Percentiles rank a stretch among this genome's conserved stretches.
Conservation (phyloP, 1,140 invertebrate species). For the Zophobas morio region DNA sequence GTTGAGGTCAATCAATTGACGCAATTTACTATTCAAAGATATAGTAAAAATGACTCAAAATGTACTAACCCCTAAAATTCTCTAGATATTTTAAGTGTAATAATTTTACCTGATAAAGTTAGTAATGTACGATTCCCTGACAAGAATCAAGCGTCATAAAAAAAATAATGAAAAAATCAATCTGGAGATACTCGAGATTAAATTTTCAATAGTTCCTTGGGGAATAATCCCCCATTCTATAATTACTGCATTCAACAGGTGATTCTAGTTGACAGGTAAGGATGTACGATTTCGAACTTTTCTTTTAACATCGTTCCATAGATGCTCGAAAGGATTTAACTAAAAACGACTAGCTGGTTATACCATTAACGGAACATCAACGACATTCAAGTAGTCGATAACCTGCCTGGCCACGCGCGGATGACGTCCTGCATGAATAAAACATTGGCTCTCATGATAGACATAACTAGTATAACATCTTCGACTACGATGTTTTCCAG, state of each 20-base stretch:
- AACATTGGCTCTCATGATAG: too few species aligned
- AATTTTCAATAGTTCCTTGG: conserved; percentile 15
- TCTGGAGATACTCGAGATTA: not conserved
- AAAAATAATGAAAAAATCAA: not conserved
- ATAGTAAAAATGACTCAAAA: too few species aligned
- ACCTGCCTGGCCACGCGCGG: not conserved
- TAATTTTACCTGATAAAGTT: too few species aligned
- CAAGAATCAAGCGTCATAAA: too few species aligned
- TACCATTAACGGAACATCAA: conserved; percentile 8
- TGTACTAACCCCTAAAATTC: too few species aligned
- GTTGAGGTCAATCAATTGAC: too few species aligned
- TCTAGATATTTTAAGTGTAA: too few species aligned
- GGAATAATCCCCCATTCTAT: conserved; percentile 27
- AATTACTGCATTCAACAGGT: conserved; percentile 29
- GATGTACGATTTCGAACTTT: conserved; percentile 27
- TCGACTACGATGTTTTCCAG: not conserved
- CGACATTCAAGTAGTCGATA: not conserved
- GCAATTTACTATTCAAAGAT: too few species aligned
- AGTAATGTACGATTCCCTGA: too few species aligned
- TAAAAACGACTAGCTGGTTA: conserved; percentile 13
- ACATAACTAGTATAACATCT: not conserved
- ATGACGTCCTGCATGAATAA: too few species aligned
- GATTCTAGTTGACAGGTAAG: conserved; percentile 26
- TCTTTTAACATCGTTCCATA: conserved; percentile 19
- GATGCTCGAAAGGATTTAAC: not conserved